Base-by-base conservation (phyloP, 2,888 invertebrate species). In the Margaritifera margaritifera region DNA sequence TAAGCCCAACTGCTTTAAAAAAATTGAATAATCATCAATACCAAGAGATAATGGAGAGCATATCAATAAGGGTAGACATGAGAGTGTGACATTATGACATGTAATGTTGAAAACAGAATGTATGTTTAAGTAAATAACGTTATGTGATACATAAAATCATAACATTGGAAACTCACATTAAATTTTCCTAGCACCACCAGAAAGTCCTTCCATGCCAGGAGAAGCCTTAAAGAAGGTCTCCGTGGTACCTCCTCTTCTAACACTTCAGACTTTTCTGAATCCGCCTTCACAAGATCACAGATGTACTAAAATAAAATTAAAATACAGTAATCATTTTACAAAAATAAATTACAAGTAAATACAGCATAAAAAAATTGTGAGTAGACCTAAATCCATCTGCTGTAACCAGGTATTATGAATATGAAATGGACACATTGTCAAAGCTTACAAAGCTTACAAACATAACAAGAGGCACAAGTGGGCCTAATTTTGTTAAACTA, bases 181-280 rank as follows among this genome's bases (percentile, higher is more conserved):
- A 79, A 78, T 61, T 79, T 80, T 6, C 84, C 75, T 1, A 82
- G 62, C 0, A 87, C 84, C n/a, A 86, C 74, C 4, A 85, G 72
- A 61, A 88, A 81, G 68, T 86, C 84, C 63, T 87, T 84, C 88
- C 88, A 88, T 0, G 86, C 82, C 50, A 80, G 73, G 61, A 88
- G 75, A n/a, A 88, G 75, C 54, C 82, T 82, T 24, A 87, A 73
- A 24, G 80, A 74, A 8, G 84, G 80, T 70, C 85, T 79, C 24
- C 87, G 85, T 11, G 75, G 27, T 31, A 82, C 54, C 25, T 69
- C 71, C 11, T 79, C 77, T 19, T 68, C 78, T 8, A 68, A 60
- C 51, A 68, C 68, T n/a, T 70, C 62, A 11, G 61, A 64, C 5
- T 55, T 53, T 31, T 71, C 68, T 19, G 70, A 68, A 53, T 72